Evolutionary conservation across 2,888 invertebrate genomes (phyloP).

Genomic region (Scaptomyza parva): DNA sequence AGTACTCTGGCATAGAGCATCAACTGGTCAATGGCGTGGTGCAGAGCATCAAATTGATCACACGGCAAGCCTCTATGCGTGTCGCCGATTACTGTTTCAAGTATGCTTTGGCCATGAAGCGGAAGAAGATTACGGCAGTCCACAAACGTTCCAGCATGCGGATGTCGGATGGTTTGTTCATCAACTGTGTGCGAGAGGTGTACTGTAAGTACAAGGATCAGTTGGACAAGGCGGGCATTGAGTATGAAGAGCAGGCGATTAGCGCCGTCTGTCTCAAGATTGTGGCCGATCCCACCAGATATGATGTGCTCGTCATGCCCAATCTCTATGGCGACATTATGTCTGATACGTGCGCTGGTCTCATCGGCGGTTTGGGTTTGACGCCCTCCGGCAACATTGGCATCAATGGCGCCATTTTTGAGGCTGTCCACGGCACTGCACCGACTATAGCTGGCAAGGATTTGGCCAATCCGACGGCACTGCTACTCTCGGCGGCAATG

Average conservation of each 20-base stretch:
- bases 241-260: slow-evolving; percentile 97
- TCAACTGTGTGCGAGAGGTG: slow-evolving; percentile 96
- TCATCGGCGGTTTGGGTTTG: slow-evolving; percentile 98
- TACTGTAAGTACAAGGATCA: slow-evolving; percentile 90
- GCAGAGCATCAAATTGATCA: slow-evolving; percentile 99
- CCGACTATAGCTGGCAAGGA: slow-evolving; percentile 98
- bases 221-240: slow-evolving; percentile 89
- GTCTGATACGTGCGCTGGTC: slow-evolving; percentile 98
- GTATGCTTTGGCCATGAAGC: slow-evolving; percentile 95
- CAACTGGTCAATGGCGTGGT: slow-evolving; percentile 99
- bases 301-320: slow-evolving; percentile 98
- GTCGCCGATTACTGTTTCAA: slow-evolving; percentile 99
- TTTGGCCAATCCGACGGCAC: slow-evolving; percentile 98
- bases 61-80: slow-evolving; percentile 96
- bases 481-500: slow-evolving; percentile 98
- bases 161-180: slow-evolving; percentile 99
- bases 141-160: slow-evolving; percentile 99
- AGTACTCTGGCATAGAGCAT: slow-evolving; percentile 99
- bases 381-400: slow-evolving; percentile 99
- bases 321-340: slow-evolving; percentile 99
- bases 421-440: slow-evolving; percentile 99
- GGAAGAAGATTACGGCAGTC: slow-evolving; percentile 97
- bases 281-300: slow-evolving; percentile 96
- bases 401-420: slow-evolving; percentile 97
- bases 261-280: slow-evolving; percentile 99